Evolutionary conservation across 2,797 vertebrate genomes (phyloP), one percentile per base, ranked within the genome.

Genomic region (Eulemur rubriventer): DNA sequence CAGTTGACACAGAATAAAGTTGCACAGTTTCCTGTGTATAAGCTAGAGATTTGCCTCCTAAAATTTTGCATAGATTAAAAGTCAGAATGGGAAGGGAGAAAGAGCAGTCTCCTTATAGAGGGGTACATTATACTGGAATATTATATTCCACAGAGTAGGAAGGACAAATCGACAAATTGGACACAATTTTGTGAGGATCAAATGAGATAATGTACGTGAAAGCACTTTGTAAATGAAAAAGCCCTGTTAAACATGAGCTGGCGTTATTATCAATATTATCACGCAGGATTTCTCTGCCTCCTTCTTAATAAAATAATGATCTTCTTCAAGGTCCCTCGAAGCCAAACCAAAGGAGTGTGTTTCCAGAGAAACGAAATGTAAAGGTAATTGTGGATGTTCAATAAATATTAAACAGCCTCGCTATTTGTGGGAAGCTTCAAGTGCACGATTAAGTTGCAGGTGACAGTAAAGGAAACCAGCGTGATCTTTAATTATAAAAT

Each of bases 401-500:
- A 98, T 98, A 97, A 98, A 96, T 97, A 97, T 97, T 96, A 98
- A 97, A 91, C 86, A 96, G 92, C 9, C 24, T 96, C 2, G 6
- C 41, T 96, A 98, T 97, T 97, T 63, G 63, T 96, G 75, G 93
- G 73, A 79, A 35, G 92, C 92, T 98, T 97, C 41, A 88, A 97
- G 88, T 72, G 1, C 7, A 20, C 96, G 97, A 97, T 94, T 98
- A 97, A 96, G 73, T 97, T 97, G 76, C 89, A 95, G 97, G 26
- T 96, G 79, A 90, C 86, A 24, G 93, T 97, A 96, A 95, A 95
- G 50, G 95, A 98, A 97, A 96, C 95, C 80, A 97, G 94, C 96
- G 81, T 98, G 97, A 98, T 98, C 97, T 98, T 98, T 97, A 97
- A 98, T 98, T 91, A 80, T 96, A 95, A 81, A 95, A 97, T 98